Conservation (phyloP, 2,888 invertebrate species). For the Mesorhabditis sp. region DNA sequence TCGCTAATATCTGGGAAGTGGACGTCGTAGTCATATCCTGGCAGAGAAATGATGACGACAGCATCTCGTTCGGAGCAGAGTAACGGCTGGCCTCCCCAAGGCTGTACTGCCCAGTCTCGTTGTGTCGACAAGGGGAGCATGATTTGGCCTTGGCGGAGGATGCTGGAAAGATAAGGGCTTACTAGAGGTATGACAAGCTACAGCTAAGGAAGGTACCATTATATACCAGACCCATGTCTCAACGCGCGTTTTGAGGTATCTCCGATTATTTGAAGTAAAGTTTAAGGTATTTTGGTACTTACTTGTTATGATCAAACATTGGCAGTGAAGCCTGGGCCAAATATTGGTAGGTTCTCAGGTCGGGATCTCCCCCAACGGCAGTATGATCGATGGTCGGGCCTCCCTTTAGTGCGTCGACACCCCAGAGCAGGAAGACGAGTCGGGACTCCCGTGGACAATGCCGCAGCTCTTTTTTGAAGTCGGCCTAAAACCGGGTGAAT, state of each 20-base stretch:
- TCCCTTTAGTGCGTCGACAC: conserved; percentile 7
- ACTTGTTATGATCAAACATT: conserved; percentile 44
- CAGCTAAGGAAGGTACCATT: no score
- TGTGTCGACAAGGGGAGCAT: conserved; percentile 30
- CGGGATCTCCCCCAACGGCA: no score
- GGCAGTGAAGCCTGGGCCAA: conserved; percentile 47
- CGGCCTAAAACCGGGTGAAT: conserved; percentile 28
- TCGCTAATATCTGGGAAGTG: conserved; percentile 37
- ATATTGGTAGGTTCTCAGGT: no score
- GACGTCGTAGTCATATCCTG: conserved; percentile 41
- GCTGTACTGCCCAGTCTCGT: conserved; percentile 34
- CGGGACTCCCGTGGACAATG: conserved; percentile 33
- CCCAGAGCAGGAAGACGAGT: conserved; percentile 25
- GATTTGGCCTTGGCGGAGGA: conserved; percentile 33
- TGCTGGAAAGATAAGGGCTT: no score
- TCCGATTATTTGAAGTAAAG: no score
- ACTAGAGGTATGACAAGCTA: no score
- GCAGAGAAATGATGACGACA: conserved; percentile 42
- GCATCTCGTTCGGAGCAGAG: conserved; percentile 40
- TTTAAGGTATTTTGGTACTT: no score
- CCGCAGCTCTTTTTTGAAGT: conserved; percentile 25
- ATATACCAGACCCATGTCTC: no score
- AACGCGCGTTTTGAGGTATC: no score
- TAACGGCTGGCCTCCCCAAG: conserved; percentile 49
- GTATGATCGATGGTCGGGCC: background rate